Evolutionary conservation across 2,113 vertebrate species (phyloP).

Genomic region (Xenopus laevis): DNA sequence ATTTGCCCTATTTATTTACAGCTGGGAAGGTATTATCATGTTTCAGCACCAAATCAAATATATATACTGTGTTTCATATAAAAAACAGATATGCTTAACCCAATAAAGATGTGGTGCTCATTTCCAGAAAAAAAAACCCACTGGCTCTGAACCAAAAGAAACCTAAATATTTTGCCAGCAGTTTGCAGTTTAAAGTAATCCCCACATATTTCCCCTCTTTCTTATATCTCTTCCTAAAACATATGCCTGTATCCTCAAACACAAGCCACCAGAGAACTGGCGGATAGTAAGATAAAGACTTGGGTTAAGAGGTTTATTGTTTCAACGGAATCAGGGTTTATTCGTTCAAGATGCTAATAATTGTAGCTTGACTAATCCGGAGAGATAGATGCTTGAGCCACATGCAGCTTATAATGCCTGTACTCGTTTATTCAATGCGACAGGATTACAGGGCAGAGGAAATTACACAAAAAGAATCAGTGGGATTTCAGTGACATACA

Average conservation of each 20-base stretch:
- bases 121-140: conserved; percentile 62
- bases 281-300: conserved; percentile 32
- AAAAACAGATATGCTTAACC: conserved; percentile 64
- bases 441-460: neutral
- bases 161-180: conserved; percentile 66
- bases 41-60: no score
- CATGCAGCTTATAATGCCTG: neutral
- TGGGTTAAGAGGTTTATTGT: conserved; percentile 38
- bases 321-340: conserved; percentile 29
- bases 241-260: conserved; percentile 43
- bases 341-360: conserved; percentile 38
- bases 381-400: conserved; percentile 1
- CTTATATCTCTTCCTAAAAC: conserved; percentile 46
- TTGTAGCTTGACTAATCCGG: conserved; percentile 29
- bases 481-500: neutral
- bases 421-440: conserved; percentile 4
- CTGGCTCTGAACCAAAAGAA: conserved; percentile 64
- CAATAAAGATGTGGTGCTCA: conserved; percentile 76
- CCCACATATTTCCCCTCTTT: conserved; percentile 47
- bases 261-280: conserved; percentile 37
- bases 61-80: conserved; percentile 58
- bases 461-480: neutral
- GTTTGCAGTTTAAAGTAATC: conserved; percentile 61
- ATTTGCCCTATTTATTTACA: no score
- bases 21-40: no score